Evolutionary conservation across 2,113 vertebrate genomes (phyloP).

Genomic region (Paralichthys olivaceus): DNA sequence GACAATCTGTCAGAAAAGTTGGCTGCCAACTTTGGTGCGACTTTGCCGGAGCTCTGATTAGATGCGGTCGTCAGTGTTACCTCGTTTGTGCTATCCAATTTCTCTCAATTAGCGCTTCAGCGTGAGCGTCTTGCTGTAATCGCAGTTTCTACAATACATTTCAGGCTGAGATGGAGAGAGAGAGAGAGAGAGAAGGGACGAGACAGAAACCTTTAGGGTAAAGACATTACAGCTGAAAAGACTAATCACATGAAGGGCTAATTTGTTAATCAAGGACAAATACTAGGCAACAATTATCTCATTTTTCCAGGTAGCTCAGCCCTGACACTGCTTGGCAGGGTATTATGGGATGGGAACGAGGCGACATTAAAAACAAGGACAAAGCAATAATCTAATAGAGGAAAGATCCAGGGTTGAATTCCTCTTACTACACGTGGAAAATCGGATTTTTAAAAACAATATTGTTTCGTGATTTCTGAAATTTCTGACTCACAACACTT

Average conservation of each 20-base stretch:
- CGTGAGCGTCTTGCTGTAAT: slow-evolving; percentile 2
- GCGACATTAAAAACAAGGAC: slow-evolving; percentile 25
- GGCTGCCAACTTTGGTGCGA: slow-evolving; percentile 33
- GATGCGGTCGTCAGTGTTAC: slow-evolving; percentile 10
- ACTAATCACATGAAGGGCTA: slow-evolving; percentile 40
- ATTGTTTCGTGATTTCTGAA: too few species aligned
- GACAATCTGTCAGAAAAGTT: slow-evolving; percentile 45
- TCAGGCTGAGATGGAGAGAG: background rate
- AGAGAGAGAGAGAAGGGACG: background rate
- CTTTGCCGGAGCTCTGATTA: slow-evolving; percentile 35
- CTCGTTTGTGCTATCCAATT: slow-evolving; percentile 35
- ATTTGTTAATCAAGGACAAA: slow-evolving; percentile 56
- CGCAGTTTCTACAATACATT: slow-evolving; percentile 14
- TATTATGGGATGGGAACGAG: slow-evolving; percentile 17
- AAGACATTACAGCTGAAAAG: slow-evolving; percentile 23
- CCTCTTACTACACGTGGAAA: background rate
- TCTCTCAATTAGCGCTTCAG: slow-evolving; percentile 47
- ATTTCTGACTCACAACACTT: background rate
- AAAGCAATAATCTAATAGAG: slow-evolving; percentile 3
- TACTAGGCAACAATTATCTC: slow-evolving; percentile 36
- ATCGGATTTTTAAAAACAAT: background rate
- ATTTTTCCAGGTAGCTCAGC: slow-evolving; percentile 38
- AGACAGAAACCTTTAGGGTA: slow-evolving; percentile 18
- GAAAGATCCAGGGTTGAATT: too few species aligned
- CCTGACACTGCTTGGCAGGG: slow-evolving; percentile 16